These are phyloP conservation scores for Latrodectus elegans DNA, from an alignment of 2,888 invertebrate species.

Conservation along the genomic window DNA sequence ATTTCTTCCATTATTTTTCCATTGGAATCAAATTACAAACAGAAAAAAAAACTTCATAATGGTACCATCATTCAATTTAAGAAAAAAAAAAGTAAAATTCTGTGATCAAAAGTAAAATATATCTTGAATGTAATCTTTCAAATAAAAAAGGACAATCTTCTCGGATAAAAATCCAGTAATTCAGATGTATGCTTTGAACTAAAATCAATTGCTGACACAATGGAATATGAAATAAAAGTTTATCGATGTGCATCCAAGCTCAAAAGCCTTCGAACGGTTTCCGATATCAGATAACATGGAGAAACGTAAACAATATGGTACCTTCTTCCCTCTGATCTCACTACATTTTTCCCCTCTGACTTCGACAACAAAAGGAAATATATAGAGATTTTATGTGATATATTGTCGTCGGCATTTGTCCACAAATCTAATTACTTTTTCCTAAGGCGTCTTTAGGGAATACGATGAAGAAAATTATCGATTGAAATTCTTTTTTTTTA, in stretches of 20 bases:
- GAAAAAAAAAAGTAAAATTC: too few relatives aligned
- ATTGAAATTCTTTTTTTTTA: background rate
- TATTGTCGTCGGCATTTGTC: background rate
- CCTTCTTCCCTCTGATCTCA: constrained; percentile 4
- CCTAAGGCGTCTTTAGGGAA: background rate
- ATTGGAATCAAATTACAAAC: too few relatives aligned
- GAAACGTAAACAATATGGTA: constrained; percentile 45
- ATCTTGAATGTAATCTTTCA: background rate
- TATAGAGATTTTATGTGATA: background rate
- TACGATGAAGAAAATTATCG: background rate
- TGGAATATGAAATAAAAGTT: constrained; percentile 45
- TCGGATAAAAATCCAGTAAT: background rate
- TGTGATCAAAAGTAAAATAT: background rate
- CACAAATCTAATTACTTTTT: constrained; percentile 3
- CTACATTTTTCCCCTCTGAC: background rate
- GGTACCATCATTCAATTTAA: too few relatives aligned
- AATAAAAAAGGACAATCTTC: background rate
- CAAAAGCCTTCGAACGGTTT: constrained; percentile 56
- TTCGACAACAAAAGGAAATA: constrained; percentile 1
- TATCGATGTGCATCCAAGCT: constrained; percentile 44
- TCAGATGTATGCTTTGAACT: background rate
- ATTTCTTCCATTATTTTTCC: too few relatives aligned
- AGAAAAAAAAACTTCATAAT: too few relatives aligned
- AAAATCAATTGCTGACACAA: constrained; percentile 43
- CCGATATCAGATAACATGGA: constrained; percentile 32